phyloP scores from a whole-genome alignment of 1,140 invertebrate genomes.

The Brachionus rubens region DNA sequence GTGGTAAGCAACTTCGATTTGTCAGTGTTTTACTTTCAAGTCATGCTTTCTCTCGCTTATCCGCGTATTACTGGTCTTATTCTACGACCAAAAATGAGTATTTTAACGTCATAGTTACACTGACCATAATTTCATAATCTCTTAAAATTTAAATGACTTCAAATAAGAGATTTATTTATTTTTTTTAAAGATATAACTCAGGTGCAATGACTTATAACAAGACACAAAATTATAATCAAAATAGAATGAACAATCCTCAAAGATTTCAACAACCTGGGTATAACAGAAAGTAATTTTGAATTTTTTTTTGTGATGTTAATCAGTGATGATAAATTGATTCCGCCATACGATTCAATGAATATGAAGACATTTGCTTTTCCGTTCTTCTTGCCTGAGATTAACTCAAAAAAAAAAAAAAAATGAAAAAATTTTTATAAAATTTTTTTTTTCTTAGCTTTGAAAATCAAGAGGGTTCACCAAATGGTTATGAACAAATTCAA shows the following conservation, averaged over 20 bases:
- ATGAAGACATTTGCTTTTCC: slow-evolving; percentile 11
- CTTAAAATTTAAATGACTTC: background rate
- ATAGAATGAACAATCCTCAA: background rate
- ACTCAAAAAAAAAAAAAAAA: background rate
- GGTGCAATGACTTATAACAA: slow-evolving; percentile 3
- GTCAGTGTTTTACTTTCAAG: slow-evolving; percentile 6
- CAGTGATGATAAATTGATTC: slow-evolving; percentile 18
- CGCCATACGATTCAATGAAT: background rate
- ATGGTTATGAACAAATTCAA: background rate
- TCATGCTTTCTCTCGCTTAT: background rate
- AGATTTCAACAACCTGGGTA: background rate
- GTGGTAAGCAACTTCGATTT: background rate
- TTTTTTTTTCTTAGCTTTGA: slow-evolving; percentile 23
- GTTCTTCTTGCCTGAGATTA: slow-evolving; percentile 26
- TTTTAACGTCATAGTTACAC: slow-evolving; percentile 40
- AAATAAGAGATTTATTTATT: background rate
- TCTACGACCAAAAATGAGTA: background rate
- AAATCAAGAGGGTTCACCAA: background rate
- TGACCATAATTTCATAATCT: slow-evolving; percentile 29
- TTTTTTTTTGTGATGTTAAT: background rate
- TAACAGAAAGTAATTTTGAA: background rate
- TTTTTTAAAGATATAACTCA: slow-evolving; percentile 1
- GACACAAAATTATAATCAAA: background rate
- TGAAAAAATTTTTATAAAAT: background rate
- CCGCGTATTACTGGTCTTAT: background rate